phyloP scores from a whole-genome alignment of 1,140 invertebrate species.

The Drosophila gunungcola region DNA sequence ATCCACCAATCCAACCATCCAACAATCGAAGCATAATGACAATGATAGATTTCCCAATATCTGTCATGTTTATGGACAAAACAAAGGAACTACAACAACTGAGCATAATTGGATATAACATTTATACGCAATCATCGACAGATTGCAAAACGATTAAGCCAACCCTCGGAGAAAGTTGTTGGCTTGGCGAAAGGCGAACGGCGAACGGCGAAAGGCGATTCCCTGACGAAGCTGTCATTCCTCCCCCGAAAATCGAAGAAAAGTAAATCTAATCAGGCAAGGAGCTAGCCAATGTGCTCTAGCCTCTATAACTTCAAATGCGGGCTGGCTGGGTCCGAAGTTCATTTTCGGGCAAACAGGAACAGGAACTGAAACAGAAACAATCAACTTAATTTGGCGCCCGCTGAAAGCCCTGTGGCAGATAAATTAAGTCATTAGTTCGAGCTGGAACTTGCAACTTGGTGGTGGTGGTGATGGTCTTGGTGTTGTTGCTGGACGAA shows the following conservation, averaged over 20 bases:
- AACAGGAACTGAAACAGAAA: conserved; percentile 51
- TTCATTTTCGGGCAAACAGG: conserved; percentile 43
- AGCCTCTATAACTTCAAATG: conserved; percentile 7
- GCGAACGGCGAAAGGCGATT: conserved; percentile 4
- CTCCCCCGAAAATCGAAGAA: not conserved
- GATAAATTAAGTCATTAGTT: conserved; percentile 85
- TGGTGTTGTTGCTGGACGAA: conserved; percentile 7
- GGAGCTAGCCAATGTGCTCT: conserved; percentile 12
- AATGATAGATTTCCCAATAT: conserved; percentile 85
- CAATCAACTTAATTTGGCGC: conserved; percentile 84
- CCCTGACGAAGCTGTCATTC: conserved; percentile 5
- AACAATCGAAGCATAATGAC: conserved; percentile 84
- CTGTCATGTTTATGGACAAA: conserved; percentile 83
- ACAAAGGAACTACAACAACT: conserved; percentile 57
- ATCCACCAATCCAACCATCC: not conserved
- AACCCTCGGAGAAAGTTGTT: conserved; percentile 60
- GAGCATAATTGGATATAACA: conserved; percentile 80
- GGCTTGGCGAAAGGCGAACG: conserved; percentile 5
- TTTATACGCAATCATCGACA: conserved; percentile 84
- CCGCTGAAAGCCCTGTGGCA: conserved; percentile 84
- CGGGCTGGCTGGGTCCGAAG: conserved; percentile 18
- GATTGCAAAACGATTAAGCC: conserved; percentile 84
- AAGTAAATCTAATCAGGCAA: conserved; percentile 58
- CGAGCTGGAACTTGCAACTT: conserved; percentile 42
- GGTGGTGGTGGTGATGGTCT: conserved; percentile 23